phyloP scores from a whole-genome alignment of 2,113 vertebrate species.

The Pionites leucogaster region DNA sequence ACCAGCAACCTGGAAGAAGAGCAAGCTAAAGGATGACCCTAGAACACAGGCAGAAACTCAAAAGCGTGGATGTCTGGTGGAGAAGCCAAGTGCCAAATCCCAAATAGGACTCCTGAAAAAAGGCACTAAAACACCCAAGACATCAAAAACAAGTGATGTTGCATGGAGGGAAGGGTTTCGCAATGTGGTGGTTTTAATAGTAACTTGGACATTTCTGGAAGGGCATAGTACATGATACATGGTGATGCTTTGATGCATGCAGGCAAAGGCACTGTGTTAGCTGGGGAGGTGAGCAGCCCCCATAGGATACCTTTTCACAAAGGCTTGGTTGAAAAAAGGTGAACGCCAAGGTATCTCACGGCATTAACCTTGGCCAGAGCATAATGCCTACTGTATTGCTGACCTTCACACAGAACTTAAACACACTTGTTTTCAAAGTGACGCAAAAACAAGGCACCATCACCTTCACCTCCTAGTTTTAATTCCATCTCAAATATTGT shows the following conservation, averaged over 20 bases:
- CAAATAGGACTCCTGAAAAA: background rate
- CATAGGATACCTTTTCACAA: background rate
- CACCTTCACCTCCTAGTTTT: slow-evolving; percentile 16
- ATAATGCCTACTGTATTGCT: background rate
- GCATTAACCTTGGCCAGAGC: background rate
- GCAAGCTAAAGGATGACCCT: background rate
- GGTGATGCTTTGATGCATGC: background rate
- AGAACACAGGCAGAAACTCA: background rate
- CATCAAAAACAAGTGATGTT: background rate
- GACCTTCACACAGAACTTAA: slow-evolving; percentile 2
- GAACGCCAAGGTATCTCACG: background rate
- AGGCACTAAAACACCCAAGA: background rate
- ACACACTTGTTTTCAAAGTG: background rate
- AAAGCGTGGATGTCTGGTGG: background rate
- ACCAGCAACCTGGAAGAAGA: background rate
- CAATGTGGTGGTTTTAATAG: accelerated
- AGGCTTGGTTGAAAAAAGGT: background rate
- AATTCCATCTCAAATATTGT: slow-evolving; percentile 1
- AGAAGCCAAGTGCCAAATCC: background rate
- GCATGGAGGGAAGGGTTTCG: background rate
- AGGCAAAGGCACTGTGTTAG: background rate
- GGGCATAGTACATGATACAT: background rate
- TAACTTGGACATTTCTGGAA: background rate
- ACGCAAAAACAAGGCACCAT: background rate
- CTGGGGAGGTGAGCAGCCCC: background rate